These are phyloP conservation scores for Oreocharis arfaki DNA, from an alignment of 2,113 vertebrate species.

Conservation along the genomic window DNA sequence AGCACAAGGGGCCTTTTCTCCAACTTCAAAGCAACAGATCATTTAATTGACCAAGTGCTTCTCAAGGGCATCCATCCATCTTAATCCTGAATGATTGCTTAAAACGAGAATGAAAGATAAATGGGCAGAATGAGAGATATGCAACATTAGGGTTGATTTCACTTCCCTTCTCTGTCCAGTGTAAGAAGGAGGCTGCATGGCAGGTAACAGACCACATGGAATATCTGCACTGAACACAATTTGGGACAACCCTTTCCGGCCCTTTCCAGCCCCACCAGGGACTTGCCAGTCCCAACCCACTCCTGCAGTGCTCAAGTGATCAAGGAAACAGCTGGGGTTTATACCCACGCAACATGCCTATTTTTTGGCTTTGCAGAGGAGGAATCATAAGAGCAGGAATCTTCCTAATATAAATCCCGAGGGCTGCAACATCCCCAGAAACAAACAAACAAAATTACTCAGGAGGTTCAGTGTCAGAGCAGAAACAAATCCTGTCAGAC, in stretches of 20 bases:
- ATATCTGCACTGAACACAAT: background rate
- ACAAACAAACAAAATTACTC: background rate
- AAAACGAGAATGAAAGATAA: background rate
- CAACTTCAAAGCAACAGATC: background rate
- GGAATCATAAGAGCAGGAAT: background rate
- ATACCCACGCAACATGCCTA: background rate
- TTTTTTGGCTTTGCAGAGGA: conserved; percentile 3
- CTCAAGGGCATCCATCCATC: background rate
- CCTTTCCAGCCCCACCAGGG: background rate
- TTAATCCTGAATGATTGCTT: background rate
- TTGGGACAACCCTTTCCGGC: background rate
- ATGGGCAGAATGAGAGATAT: background rate
- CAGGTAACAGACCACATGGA: background rate
- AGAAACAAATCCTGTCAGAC: background rate
- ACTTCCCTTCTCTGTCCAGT: background rate
- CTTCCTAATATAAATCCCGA: background rate
- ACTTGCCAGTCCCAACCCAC: background rate
- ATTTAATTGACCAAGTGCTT: background rate
- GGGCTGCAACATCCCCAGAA: background rate
- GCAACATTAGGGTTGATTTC: background rate
- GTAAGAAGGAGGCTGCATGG: background rate
- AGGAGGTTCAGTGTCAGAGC: background rate
- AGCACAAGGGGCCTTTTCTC: background rate
- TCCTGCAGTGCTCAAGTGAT: background rate
- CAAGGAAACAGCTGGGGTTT: background rate